Base-by-base conservation (phyloP, 2,113 vertebrate species). In the Cariama cristata region DNA sequence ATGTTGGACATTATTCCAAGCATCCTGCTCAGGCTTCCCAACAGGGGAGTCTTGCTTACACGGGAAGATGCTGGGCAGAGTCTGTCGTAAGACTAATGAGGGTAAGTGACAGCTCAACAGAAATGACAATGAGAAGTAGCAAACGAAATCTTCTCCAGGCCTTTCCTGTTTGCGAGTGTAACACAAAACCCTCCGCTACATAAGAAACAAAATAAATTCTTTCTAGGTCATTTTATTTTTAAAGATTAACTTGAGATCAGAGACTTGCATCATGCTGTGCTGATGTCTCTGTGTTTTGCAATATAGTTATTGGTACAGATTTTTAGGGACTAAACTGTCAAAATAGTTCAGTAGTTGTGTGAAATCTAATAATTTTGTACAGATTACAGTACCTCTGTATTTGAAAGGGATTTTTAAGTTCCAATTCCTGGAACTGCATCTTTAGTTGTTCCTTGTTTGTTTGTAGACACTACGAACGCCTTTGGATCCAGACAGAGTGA, bases 361-460 rank as follows among this genome's bases (percentile, higher is more conserved):
- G 53, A 91, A 98, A 97, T 97, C 60, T 95, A 97, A 97, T 97
- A 42, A 88, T 97, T 97, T 97, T 95, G 47, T 74, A 96, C 75
- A 86, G 68, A 95, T 97, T 97, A 93, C 68, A 76, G 94, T 85
- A 71, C 74, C 79, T 96, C 89, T 90, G 67, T 95, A 63, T 94
- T 97, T 77, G 81, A 97, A 98, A 97, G 95, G 56, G 88, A 73
- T 93, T 97, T 98, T 98, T 90, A 95, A 92, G 93, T 96, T 92
- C 86, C 93, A 91, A 0, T 74, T 62, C 80, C 89, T 93, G 74
- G 42, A 93, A 62, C 32, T 84, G 45, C 82, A 68, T 89, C 62
- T 93, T 96, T 60, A 85, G 47, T 40, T 92, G 64, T 73, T 92
- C 32, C 45, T 86, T 93, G 83, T 96, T 97, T 91, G 67, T 94